Evolutionary conservation across 1,140 invertebrate species (phyloP).

Genomic region (Venturia canescens): DNA sequence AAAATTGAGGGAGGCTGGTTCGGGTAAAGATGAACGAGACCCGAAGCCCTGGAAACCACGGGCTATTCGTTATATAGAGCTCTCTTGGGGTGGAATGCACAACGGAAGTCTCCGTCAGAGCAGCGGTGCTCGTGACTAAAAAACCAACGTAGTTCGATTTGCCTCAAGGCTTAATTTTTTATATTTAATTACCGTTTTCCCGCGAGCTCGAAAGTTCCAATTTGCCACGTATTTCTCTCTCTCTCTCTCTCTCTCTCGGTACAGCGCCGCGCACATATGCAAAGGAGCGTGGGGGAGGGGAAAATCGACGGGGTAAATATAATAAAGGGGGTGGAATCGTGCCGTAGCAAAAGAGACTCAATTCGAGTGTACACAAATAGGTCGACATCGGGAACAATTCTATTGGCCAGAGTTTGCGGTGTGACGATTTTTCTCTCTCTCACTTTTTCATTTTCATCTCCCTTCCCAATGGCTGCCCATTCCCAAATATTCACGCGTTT

Average conservation of each 20-base stretch:
- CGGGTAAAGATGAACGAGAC: too few species aligned
- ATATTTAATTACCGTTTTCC: slow-evolving; percentile 30
- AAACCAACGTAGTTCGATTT: not conserved
- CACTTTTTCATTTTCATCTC: not conserved
- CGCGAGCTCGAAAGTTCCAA: slow-evolving; percentile 13
- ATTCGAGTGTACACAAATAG: not conserved
- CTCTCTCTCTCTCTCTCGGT: too few species aligned
- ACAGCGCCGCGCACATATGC: too few species aligned
- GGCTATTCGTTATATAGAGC: too few species aligned
- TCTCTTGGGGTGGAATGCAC: too few species aligned
- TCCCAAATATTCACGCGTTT: slow-evolving; percentile 42
- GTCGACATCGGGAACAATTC: slow-evolving; percentile 20
- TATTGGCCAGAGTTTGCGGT: not conserved
- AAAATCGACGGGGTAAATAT: slow-evolving; percentile 6
- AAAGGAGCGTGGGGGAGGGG: not conserved
- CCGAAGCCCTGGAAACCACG: too few species aligned
- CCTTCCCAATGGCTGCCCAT: too few species aligned
- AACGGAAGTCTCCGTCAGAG: too few species aligned
- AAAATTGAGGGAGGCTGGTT: not conserved
- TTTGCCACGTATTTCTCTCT: not conserved
- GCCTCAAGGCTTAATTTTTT: slow-evolving; percentile 34
- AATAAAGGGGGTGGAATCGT: slow-evolving; percentile 19
- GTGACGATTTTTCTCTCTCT: not conserved
- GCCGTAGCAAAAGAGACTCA: not conserved
- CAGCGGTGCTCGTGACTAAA: not conserved